These are phyloP conservation scores for Alexandromys fortis DNA, from an alignment of 2,113 vertebrate species.

Conservation along the genomic window DNA sequence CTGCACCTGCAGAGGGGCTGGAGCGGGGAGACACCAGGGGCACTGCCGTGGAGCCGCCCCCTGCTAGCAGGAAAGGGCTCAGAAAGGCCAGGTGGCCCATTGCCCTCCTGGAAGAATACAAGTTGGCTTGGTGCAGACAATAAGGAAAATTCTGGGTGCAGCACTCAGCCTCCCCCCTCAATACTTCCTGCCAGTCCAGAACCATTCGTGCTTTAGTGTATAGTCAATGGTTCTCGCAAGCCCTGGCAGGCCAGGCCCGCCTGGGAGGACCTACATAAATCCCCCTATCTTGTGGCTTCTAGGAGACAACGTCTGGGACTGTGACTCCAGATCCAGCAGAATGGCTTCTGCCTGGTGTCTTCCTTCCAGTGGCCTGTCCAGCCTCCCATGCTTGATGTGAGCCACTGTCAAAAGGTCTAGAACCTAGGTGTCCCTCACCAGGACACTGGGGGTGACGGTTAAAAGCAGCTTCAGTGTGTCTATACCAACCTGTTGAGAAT, in stretches of 20 bases:
- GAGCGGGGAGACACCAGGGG: background rate
- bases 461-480: too few relatives aligned
- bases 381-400: background rate
- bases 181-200: constrained; percentile 33
- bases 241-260: background rate
- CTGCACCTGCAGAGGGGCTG: background rate
- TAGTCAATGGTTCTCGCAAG: background rate
- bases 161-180: background rate
- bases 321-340: too few relatives aligned
- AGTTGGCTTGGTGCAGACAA: background rate
- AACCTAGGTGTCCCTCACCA: background rate
- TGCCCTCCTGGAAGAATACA: constrained; percentile 63
- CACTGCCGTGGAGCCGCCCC: background rate
- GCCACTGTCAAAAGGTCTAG: background rate
- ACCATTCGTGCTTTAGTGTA: background rate
- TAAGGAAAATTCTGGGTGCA: constrained; percentile 36
- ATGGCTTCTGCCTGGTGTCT: background rate
- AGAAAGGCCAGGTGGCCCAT: constrained; percentile 46
- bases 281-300: background rate
- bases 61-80: constrained; percentile 46
- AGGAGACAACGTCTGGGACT: rapidly evolving
- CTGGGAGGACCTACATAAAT: background rate
- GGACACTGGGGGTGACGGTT: rapidly evolving
- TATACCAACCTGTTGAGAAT: background rate
- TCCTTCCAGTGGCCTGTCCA: background rate